Evolutionary conservation across 2,888 invertebrate genomes (phyloP).

Genomic region (Spisula subtruncata): DNA sequence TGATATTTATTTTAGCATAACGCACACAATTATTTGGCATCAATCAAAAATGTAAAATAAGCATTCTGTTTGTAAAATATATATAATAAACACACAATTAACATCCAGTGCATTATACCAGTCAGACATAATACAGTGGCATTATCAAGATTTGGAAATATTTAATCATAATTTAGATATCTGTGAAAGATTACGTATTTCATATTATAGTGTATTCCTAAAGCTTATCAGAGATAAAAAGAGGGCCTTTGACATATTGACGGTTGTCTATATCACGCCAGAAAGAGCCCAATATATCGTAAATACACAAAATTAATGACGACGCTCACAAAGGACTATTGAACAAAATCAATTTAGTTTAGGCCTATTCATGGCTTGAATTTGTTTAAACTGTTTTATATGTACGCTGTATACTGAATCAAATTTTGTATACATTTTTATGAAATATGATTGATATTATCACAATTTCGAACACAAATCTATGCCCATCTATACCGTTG

Average conservation of each 20-base stretch:
- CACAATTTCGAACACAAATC: conserved; percentile 9
- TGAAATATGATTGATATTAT: conserved; percentile 5
- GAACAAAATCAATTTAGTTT: background rate
- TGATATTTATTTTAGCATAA: background rate
- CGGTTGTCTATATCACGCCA: background rate
- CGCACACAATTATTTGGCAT: background rate
- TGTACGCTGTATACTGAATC: background rate
- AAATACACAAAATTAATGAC: background rate
- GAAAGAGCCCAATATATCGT: background rate
- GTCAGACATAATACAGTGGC: background rate
- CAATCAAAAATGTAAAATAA: background rate
- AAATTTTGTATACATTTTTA: background rate
- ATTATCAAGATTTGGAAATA: background rate
- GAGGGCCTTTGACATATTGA: background rate
- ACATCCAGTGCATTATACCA: background rate
- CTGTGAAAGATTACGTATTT: background rate
- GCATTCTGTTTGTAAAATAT: background rate
- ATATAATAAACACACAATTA: background rate
- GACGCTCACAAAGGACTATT: background rate
- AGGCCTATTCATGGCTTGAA: background rate
- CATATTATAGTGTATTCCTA: background rate
- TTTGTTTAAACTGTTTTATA: conserved; percentile 1
- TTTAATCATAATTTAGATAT: conserved; percentile 8
- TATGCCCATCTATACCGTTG: background rate
- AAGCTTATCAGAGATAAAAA: background rate